A percentile compares a stretch with the other conserved stretches of the same genome.
Conservation (phyloP, 2,888 invertebrate species). For the Chrysopilus asiliformis region DNA sequence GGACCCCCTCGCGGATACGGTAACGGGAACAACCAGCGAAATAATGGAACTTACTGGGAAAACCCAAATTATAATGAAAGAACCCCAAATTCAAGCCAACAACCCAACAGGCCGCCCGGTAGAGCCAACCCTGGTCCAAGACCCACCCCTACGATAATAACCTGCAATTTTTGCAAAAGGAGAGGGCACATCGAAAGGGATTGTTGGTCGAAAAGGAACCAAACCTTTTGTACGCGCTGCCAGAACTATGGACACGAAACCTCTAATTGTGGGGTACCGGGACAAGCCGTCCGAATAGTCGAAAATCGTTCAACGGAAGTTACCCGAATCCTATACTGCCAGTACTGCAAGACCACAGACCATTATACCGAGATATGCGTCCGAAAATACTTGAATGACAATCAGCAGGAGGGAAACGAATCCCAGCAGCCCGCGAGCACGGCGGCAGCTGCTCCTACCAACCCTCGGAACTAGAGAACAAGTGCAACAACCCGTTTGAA, state of each 20-base stretch:
- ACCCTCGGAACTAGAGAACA: too few species aligned
- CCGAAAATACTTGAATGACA: too few species aligned
- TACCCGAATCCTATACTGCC: not conserved
- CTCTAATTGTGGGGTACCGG: not conserved
- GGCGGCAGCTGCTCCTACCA: not conserved
- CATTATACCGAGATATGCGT: not conserved
- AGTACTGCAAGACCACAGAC: not conserved
- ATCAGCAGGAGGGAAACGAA: too few species aligned
- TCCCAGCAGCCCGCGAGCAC: not conserved
- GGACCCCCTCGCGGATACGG: not conserved
- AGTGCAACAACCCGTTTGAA: too few species aligned
- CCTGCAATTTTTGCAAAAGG: not conserved
- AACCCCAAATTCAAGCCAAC: too few species aligned
- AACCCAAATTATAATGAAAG: too few species aligned
- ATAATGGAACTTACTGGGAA: not conserved
- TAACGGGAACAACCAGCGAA: not conserved
- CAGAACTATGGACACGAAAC: not conserved
- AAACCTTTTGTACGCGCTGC: not conserved
- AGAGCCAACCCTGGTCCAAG: too few species aligned
- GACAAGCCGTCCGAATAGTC: not conserved
- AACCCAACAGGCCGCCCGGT: too few species aligned
- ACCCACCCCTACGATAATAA: too few species aligned
- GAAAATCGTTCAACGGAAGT: not conserved
- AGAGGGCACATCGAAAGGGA: not conserved
- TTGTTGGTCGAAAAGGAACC: not conserved